These are phyloP conservation scores for Acipenser transmontanus DNA, from an alignment of 2,797 vertebrate genomes.

Conservation along the genomic window DNA sequence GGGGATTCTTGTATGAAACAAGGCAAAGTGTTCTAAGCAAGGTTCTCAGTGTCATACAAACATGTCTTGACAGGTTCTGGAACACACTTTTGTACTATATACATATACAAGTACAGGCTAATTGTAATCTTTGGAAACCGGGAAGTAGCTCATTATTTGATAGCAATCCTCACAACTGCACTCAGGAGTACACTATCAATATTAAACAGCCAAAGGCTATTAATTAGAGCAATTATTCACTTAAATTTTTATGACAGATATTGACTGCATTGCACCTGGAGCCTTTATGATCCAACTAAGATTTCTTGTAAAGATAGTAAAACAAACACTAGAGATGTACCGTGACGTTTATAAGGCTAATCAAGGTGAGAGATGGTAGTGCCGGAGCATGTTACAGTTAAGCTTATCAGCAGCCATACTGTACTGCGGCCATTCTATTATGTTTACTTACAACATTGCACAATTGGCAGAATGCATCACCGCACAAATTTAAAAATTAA, in stretches of 20 bases:
- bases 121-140: constrained; percentile 7
- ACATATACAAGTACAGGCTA: constrained; percentile 1
- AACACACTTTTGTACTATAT: constrained; percentile 10
- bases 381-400: constrained; percentile 4
- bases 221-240: constrained; percentile 69
- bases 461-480: too few relatives aligned
- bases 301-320: constrained; percentile 8
- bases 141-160: constrained; percentile 11
- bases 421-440: neutral
- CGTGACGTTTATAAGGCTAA: constrained; percentile 1
- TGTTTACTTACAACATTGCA: neutral
- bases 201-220: constrained; percentile 55
- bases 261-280: constrained; percentile 38
- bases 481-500: too few relatives aligned
- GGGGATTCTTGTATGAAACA: constrained; percentile 53
- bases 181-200: constrained; percentile 38
- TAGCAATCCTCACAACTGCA: constrained; percentile 27
- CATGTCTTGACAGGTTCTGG: constrained; percentile 35
- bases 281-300: constrained; percentile 18
- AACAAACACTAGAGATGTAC: constrained; percentile 9
- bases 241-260: constrained; percentile 51
- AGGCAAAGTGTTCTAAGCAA: constrained; percentile 56
- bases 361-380: neutral
- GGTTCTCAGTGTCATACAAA: constrained; percentile 44
- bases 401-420: neutral